These are phyloP conservation scores for Motacilla alba DNA, from an alignment of 2,113 vertebrate genomes.

Conservation along the genomic window DNA sequence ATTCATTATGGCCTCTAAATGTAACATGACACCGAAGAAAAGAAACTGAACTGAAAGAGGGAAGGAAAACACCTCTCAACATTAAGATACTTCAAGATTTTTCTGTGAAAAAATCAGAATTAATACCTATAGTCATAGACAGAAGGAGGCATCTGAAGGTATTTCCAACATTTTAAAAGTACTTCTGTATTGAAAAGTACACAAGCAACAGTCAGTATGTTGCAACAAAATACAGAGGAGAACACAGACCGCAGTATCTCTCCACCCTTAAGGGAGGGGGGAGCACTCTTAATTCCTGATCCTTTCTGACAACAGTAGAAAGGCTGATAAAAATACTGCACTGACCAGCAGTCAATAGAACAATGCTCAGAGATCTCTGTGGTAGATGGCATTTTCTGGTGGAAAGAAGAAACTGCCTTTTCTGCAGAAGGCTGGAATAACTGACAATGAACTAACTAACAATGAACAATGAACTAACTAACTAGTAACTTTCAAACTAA, in stretches of 20 bases:
- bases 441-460: not conserved
- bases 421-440: not conserved
- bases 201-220: not conserved
- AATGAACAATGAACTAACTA: not conserved
- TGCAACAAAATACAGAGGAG: not conserved
- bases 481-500: not conserved
- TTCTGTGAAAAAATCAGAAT: not conserved
- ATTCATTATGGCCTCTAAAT: not conserved
- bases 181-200: not conserved
- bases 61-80: not conserved
- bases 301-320: not conserved
- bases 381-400: not conserved
- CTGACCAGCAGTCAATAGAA: not conserved
- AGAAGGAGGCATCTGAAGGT: not conserved
- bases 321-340: not conserved
- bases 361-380: not conserved
- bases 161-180: not conserved
- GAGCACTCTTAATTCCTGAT: not conserved
- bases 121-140: not conserved
- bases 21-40: not conserved
- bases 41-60: not conserved
- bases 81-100: not conserved
- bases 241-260: not conserved
- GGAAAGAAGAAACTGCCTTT: not conserved
- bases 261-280: not conserved